Base-by-base conservation (phyloP, 2,888 invertebrate genomes). In the Thymelicus sylvestris region DNA sequence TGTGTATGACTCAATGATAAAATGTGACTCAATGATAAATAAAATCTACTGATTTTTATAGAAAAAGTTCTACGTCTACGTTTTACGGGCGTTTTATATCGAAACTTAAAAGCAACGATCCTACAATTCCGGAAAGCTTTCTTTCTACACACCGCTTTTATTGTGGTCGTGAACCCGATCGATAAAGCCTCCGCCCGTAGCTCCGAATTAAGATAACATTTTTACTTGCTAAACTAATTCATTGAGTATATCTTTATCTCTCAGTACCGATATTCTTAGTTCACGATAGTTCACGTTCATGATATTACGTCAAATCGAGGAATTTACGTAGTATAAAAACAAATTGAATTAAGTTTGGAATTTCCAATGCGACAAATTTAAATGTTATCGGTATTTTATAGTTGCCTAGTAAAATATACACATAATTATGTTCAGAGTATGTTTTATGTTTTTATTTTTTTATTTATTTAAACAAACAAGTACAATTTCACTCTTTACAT, bases 181-280 rank as follows among this genome's bases (percentile, higher is more conserved):
- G 80, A 86, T 87, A 86, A 83, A 79, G 65, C 60, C 80, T 81
- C 78, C 77, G 82, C 84, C 81, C 62, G 52, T 80, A 78, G 82
- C 83, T 84, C 86, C 82, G 82, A 88, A 90, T 89, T 87, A 87
- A 90, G 88, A 91, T 92, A 90, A 90, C 86, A 82, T 75, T 88
- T 91, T 90, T 91, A 91, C 87, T 84, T 79, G 79, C 79, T 86
- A 85, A 87, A 87, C 86, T 84, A 83, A 89, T 87, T 88, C 79
- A 80, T 85, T 76, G 73, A 74, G 66, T 75, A 76, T 76, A 74
- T 72, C 72, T 66, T 75, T 77, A 74, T 74, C 74, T 71, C 19
- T 15, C 55, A 55, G 69, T 71, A 72, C 71, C 71, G 73, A 72
- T 63, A 62, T 47, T 72, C 69, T 67, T 67, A 50, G 50, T 59